Conservation (phyloP, 2,113 vertebrate species). For the Phainopepla nitens region DNA sequence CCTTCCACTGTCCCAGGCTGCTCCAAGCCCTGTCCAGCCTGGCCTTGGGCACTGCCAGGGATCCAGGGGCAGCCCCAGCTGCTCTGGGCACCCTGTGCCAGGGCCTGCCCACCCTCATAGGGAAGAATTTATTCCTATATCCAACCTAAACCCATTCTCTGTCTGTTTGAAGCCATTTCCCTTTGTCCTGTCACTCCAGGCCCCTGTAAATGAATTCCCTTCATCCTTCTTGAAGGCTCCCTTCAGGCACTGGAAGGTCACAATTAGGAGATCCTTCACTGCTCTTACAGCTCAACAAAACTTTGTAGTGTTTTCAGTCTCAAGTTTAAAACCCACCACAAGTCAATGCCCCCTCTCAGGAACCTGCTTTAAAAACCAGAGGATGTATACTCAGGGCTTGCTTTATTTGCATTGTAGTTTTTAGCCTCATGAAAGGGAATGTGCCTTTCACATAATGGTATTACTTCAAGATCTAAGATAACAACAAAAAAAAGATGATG, state of each 20-base stretch:
- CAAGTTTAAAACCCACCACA: not conserved
- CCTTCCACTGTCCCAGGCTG: rapidly evolving
- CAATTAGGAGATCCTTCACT: not conserved
- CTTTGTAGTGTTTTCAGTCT: not conserved
- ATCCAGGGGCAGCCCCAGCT: not conserved
- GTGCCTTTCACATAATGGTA: not conserved
- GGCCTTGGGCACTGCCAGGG: not conserved
- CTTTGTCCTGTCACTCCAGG: not conserved
- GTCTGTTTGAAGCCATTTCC: not conserved
- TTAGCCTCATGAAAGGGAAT: not conserved
- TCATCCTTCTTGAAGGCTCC: not conserved
- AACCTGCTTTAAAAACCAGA: not conserved
- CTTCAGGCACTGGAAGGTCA: not conserved
- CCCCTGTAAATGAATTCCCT: not conserved
- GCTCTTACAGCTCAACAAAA: not conserved
- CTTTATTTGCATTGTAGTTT: not conserved
- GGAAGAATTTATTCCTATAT: not conserved
- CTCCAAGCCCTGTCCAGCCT: not conserved
- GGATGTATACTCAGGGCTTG: not conserved
- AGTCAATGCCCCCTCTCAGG: not conserved
- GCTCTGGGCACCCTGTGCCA: not conserved
- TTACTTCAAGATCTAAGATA: not conserved
- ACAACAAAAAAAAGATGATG: not conserved
- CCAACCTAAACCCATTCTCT: not conserved
- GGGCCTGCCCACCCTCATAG: rapidly evolving